These are phyloP conservation scores for Hydrozoanthus tunicans DNA, from an alignment of 64 coral and sea anemone genomes.

Conservation along the genomic window DNA sequence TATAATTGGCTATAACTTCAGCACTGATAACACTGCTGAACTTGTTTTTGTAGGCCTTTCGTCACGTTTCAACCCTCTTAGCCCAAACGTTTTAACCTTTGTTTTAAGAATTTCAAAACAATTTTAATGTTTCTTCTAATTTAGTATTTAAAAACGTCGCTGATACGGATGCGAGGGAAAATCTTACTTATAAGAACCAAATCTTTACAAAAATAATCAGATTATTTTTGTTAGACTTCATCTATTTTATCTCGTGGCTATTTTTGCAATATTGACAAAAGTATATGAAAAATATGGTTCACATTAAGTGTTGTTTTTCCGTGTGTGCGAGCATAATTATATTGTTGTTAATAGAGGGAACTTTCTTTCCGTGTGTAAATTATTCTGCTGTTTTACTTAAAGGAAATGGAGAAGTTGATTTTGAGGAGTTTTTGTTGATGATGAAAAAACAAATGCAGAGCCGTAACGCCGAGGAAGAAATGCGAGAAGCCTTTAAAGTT, in stretches of 20 bases:
- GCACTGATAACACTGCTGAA: neutral
- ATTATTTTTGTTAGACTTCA: neutral
- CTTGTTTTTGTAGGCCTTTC: neutral
- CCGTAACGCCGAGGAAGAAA: constrained; percentile 83
- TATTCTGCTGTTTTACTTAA: neutral
- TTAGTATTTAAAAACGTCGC: too few species aligned
- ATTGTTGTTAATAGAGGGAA: neutral
- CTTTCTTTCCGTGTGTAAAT: neutral
- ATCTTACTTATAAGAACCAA: too few species aligned
- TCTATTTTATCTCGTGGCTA: neutral
- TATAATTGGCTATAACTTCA: neutral
- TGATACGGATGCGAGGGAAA: too few species aligned
- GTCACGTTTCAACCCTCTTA: neutral
- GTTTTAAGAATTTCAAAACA: too few species aligned
- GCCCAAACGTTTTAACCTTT: too few species aligned
- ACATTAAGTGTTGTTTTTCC: too few species aligned
- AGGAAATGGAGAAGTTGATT: constrained; percentile 99
- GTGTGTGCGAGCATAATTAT: too few species aligned
- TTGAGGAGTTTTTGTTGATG: constrained; percentile 91
- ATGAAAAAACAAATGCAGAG: constrained; percentile 98
- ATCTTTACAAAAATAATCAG: too few species aligned
- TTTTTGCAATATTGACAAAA: neutral
- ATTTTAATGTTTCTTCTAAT: too few species aligned
- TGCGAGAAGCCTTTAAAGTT: constrained; percentile 89
- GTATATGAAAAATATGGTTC: neutral